Conservation (phyloP, 1,140 invertebrate genomes). For the Scaptomyza hsui region DNA sequence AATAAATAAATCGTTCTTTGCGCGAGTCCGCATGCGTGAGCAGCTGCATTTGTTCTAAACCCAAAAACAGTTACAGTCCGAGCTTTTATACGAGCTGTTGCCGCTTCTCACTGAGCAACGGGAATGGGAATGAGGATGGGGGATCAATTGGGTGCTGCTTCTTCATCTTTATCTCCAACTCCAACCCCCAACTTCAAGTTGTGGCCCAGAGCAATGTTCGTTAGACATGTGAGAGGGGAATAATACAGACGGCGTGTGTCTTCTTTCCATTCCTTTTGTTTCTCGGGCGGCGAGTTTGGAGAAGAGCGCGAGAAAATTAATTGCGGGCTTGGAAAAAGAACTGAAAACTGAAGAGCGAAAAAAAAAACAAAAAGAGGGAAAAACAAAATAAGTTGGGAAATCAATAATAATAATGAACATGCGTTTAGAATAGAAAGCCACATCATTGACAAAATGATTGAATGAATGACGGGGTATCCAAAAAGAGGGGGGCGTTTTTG, state of each 20-base stretch:
- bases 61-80: constrained; percentile 48
- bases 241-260: constrained; percentile 42
- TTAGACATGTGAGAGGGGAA: constrained; percentile 44
- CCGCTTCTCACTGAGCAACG: neutral
- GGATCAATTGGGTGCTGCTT: constrained; percentile 21
- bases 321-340: constrained; percentile 60
- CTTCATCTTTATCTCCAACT: constrained; percentile 2
- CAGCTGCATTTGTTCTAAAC: constrained; percentile 76
- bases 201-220: constrained; percentile 58
- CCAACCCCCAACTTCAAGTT: constrained; percentile 1
- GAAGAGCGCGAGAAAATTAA: constrained; percentile 75
- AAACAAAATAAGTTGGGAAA: constrained; percentile 73
- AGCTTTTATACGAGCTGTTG: constrained; percentile 65
- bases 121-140: neutral
- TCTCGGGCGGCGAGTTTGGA: neutral
- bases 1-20: neutral
- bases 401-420: constrained; percentile 80
- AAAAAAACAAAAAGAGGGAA: too few species aligned
- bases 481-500: neutral
- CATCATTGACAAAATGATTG: constrained; percentile 81
- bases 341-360: constrained; percentile 50
- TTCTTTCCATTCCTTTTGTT: constrained; percentile 33
- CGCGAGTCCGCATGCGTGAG: constrained; percentile 46
- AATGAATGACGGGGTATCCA: constrained; percentile 63
- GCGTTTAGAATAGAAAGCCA: constrained; percentile 52